Conservation (phyloP, 2,888 invertebrate genomes). For the Luperina testacea region DNA sequence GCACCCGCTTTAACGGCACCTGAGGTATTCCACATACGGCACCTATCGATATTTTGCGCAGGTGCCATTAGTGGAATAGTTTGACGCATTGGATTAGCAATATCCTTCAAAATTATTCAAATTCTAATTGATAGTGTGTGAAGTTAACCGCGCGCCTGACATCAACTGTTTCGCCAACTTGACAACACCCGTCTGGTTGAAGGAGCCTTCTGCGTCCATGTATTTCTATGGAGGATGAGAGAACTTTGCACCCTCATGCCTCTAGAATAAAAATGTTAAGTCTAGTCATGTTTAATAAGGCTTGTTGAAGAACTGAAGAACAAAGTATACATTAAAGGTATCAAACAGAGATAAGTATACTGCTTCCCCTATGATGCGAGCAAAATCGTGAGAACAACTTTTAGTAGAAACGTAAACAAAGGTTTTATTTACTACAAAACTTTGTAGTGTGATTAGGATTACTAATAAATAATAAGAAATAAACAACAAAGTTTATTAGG, state of each 20-base stretch:
- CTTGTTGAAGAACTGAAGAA: background rate
- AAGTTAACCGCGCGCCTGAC: background rate
- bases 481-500: background rate
- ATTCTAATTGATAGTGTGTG: no score
- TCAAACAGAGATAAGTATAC: no score
- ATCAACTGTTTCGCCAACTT: background rate
- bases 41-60: no score
- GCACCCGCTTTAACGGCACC: no score
- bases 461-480: background rate
- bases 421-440: background rate
- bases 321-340: no score
- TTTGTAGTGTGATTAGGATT: background rate
- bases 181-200: background rate
- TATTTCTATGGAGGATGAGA: background rate
- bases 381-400: background rate
- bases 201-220: background rate
- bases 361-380: background rate
- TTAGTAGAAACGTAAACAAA: background rate
- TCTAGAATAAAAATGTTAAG: background rate
- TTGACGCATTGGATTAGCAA: no score
- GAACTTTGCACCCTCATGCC: background rate
- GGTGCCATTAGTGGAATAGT: no score
- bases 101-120: no score
- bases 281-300: background rate
- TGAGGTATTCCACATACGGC: no score